These are phyloP conservation scores for Hexactinellida sp. DNA, from an alignment of 37 sponge, comb jelly and placozoan genomes.

Conservation along the genomic window DNA sequence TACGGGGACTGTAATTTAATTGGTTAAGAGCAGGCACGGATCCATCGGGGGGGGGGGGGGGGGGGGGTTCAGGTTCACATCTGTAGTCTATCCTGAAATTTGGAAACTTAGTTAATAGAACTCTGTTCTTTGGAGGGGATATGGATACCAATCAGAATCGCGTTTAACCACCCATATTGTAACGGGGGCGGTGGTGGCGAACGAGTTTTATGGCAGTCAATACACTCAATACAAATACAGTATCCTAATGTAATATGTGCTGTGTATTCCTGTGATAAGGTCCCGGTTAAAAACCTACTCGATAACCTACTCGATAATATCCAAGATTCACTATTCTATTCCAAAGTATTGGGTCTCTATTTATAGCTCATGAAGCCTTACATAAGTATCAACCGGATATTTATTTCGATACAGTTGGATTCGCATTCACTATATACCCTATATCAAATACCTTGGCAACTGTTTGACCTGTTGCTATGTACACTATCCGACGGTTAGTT, in stretches of 20 bases:
- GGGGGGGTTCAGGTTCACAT: no score
- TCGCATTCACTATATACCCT: slow-evolving; percentile 79
- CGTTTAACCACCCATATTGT: slow-evolving; percentile 96
- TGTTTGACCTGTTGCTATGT: slow-evolving; percentile 76
- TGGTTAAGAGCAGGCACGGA: no score
- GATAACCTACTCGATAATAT: slow-evolving; percentile 48
- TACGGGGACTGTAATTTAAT: no score
- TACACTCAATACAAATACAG: slow-evolving; percentile 53
- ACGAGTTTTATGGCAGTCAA: slow-evolving; percentile 81
- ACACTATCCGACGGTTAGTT: slow-evolving; percentile 87
- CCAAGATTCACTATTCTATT: slow-evolving; percentile 80
- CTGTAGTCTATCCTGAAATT: no score
- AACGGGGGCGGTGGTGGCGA: slow-evolving; percentile 96
- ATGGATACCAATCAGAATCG: slow-evolving; percentile 58
- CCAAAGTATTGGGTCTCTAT: slow-evolving; percentile 71
- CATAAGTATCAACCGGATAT: slow-evolving; percentile 54
- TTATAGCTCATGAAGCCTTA: slow-evolving; percentile 76
- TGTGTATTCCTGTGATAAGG: slow-evolving; percentile 64
- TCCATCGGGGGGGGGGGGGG: no score
- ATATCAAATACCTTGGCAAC: slow-evolving; percentile 64
- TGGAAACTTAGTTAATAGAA: no score
- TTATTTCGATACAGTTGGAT: slow-evolving; percentile 85
- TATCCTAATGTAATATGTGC: slow-evolving; percentile 51
- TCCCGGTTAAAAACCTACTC: not conserved
- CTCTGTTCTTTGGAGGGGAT: no score